Base-by-base conservation (phyloP, 1,140 invertebrate species). In the Colletes gigas region DNA sequence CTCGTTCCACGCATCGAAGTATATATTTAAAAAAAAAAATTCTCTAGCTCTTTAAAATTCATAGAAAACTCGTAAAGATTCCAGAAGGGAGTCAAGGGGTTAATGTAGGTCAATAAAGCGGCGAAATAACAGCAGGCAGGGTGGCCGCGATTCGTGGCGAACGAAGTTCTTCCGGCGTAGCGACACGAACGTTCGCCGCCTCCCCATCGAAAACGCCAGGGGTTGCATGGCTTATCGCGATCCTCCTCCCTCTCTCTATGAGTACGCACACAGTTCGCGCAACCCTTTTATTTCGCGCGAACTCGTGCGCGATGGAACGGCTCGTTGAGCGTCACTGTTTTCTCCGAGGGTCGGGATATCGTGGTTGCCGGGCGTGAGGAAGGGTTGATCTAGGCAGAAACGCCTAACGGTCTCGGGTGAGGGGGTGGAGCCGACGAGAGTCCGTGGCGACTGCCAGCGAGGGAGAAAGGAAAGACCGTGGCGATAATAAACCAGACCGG, bases 401-500 rank as follows among this genome's bases (percentile, higher is more conserved):
- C 65, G 85, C 70, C 73, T 83, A 79, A 83, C 73, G 21, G 71
- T 67, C 41, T 17, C 12, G 44, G 12, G 54, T 55, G 21, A 12
- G 60, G 41, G 81, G 55, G 72, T 65, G 76, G 74, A 84, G 75
- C 30, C 54, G 59, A 21, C 41, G 44, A 21, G 52, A 74, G 55
- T 54, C 17, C 47, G 21, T 30, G 73, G 87, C 70, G 86, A 88
- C 85, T 87, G 67, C 71, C 47, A 39, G 44, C 39, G 62, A 21
- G 68, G 50, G 78, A 82, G 85, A 88, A 85, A 82, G 80, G 75
- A 79, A 73, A 82, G 59, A 84, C 68, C 80, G 74, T 78, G 85
- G 88, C 82, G 90, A 93, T 93, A 93, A 92, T 93, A 93, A 92
- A 92, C 75, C 91, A 90, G 90, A 88, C 90, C 87, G 89, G 89